Conservation (phyloP, 1,140 invertebrate species). For the Wiebesia pumilae region DNA sequence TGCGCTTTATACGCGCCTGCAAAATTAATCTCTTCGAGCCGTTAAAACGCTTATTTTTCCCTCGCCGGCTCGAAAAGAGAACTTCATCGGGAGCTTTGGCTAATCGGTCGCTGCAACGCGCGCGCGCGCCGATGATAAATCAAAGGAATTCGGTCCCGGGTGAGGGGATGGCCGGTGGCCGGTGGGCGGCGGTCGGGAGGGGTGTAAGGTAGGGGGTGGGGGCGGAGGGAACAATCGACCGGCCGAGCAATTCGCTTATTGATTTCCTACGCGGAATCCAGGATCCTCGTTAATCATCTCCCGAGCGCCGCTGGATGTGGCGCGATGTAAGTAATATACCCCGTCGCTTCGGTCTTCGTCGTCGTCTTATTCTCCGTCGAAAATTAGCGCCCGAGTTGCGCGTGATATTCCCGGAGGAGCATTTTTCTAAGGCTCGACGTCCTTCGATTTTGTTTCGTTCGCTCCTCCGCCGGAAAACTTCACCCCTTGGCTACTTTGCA, state of each 20-base stretch:
- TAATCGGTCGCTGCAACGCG: no score
- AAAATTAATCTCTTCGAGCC: neutral
- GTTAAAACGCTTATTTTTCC: neutral
- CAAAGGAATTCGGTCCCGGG: no score
- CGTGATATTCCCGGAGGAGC: no score
- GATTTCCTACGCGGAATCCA: constrained; percentile 36
- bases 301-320: neutral
- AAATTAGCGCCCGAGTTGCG: no score
- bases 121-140: constrained; percentile 24
- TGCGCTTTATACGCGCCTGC: neutral
- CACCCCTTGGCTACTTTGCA: no score
- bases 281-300: constrained; percentile 25
- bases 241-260: constrained; percentile 47
- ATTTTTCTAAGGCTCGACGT: no score
- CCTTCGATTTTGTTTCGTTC: no score
- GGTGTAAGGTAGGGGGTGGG: neutral
- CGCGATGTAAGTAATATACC: neutral
- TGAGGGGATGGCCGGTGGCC: no score
- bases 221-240: constrained; percentile 17
- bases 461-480: no score
- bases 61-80: neutral
- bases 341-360: neutral
- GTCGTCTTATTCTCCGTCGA: neutral
- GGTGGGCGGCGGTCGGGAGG: no score
- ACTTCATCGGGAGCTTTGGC: no score